Percentiles rank a stretch among this genome's conserved stretches.
These are phyloP conservation scores for Melanostoma scalare DNA, from an alignment of 2,888 invertebrate genomes.

Conservation along the genomic window DNA sequence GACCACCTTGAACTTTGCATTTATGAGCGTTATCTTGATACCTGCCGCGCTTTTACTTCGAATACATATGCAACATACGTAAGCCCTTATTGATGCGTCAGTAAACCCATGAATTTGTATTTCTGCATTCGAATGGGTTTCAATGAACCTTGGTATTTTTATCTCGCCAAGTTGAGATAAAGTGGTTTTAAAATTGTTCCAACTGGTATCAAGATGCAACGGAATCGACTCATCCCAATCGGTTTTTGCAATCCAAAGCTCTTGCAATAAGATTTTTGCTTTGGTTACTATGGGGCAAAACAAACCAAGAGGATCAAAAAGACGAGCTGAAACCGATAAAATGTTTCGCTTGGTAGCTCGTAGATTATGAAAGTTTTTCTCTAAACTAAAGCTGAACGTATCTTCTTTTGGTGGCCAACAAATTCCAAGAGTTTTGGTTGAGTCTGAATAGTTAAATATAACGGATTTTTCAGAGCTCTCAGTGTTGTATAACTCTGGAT, in stretches of 20 bases:
- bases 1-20: constrained; percentile 51
- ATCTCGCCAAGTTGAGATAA: constrained; percentile 10
- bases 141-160: constrained; percentile 24
- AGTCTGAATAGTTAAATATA: constrained; percentile 27
- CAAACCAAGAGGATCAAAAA: no score
- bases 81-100: constrained; percentile 55
- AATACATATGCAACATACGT: constrained; percentile 51
- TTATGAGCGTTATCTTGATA: constrained; percentile 44
- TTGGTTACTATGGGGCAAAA: constrained; percentile 40
- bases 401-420: constrained; percentile 27
- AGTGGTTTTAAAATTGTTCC: constrained; percentile 10
- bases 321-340: constrained; percentile 7
- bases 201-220: constrained; percentile 14
- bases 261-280: constrained; percentile 37
- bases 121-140: constrained; percentile 3
- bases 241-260: constrained; percentile 37
- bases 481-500: constrained; percentile 28
- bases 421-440: constrained; percentile 29
- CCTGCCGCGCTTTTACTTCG: no score
- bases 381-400: constrained; percentile 17
- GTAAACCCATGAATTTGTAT: no score
- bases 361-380: not conserved
- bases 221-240: constrained; percentile 48
- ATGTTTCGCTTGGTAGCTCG: no score
- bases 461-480: constrained; percentile 22